Percentiles rank a stretch among this genome's conserved stretches.
Conservation (phyloP, 2,797 vertebrate genomes). For the Amniataba percoides region DNA sequence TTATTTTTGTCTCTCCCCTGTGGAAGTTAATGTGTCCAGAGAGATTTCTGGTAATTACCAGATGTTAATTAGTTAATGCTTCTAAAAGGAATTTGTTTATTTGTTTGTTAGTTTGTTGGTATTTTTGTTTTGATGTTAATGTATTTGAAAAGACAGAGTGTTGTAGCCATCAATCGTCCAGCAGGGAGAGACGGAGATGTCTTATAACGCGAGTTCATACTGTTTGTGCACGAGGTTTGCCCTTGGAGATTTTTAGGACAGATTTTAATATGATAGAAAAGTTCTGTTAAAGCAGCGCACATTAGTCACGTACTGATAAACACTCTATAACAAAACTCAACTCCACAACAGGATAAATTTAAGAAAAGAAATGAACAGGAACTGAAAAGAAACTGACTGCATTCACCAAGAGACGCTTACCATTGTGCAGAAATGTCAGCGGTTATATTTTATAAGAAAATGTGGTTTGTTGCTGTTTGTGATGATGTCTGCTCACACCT, state of each 20-base stretch:
- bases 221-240: not conserved
- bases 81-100: conserved; percentile 25
- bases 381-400: not conserved
- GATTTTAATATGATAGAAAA: conserved; percentile 4
- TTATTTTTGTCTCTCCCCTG: conserved; percentile 8
- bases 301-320: not conserved
- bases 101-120: conserved; percentile 2
- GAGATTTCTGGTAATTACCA: conserved; percentile 24
- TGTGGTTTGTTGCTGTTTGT: not conserved
- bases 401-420: not conserved
- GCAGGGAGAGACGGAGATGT: not conserved
- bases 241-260: not conserved
- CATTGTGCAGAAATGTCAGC: not conserved
- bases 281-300: not conserved
- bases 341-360: not conserved
- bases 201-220: not conserved
- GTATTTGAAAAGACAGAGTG: not conserved
- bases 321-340: not conserved
- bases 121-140: conserved; percentile 8
- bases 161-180: not conserved
- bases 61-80: conserved; percentile 29
- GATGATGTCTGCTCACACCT: not conserved
- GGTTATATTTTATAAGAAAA: not conserved
- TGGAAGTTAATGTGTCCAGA: conserved; percentile 26
- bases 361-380: not conserved